Base-by-base conservation (phyloP, 2,797 vertebrate genomes). In the Bovichtus diacanthus region DNA sequence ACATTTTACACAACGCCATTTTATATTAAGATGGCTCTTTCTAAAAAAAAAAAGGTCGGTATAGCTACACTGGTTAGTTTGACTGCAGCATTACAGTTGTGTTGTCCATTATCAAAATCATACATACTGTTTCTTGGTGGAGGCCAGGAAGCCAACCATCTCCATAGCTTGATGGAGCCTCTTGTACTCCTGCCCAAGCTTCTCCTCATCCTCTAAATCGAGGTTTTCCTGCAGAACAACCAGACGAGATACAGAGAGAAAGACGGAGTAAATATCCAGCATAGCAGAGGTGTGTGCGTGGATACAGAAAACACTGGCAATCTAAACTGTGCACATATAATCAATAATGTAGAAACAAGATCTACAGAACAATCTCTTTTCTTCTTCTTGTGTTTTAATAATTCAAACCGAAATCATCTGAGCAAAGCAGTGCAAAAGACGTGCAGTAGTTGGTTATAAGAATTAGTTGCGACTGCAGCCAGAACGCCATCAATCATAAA, bases 101-200 rank as follows among this genome's bases (percentile, higher is more conserved):
- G 50, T 43, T 51, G 11, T 1, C 34, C 9, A 38, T 74, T 38
- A 61, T 41, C 0, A 51, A 47, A 77, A 34, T 27, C 39, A 55
- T 25, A 87, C 96, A 80, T 87, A 99, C 98, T 97, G 96, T 75
- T 96, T 98, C 90, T 96, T 98, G 67, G 98, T 99, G 47, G 97
- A 93, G 2, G 96, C 93, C 71, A 99, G 95, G 91, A 99, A 99
- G 69, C 98, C 98, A 34, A 99, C 97, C 98, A 99, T 98, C 90
- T 99, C 98, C 98, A 99, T 99, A 51, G 98, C 98, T 90, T 98
- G 98, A 78, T 98, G 97, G 25, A 99, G 95, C 61, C 97, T 95
- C 67, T 96, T 96, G 31, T 97, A 99, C 82, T 98, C 96, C 9
- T 96, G 95, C 21, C 81, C 81, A 44, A 98, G 95, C 79, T 96